Evolutionary conservation across 1,140 invertebrate species (phyloP), one percentile per base, ranked within the genome.

Genomic region (Arctopsyche grandis): DNA sequence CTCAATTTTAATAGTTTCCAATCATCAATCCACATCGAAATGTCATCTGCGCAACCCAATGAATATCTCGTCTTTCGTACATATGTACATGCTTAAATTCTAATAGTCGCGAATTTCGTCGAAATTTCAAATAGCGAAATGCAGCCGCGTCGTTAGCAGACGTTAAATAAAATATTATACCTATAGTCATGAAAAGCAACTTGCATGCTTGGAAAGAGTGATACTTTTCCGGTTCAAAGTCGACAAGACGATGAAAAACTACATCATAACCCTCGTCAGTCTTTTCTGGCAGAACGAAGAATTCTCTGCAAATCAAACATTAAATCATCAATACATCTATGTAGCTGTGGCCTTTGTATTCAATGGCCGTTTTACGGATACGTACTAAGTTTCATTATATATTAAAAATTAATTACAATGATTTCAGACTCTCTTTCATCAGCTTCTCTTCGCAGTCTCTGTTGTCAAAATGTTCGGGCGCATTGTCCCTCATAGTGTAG

Each of bases 141-240:
- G n/a, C 10, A 71, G 26, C 16, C 9, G n/a, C n/a, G 24, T 5
- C n/a, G 60, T 7, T n/a, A n/a, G n/a, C n/a, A 46, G 5, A 12
- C 44, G 12, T 46, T 48, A 21, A 48, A 74, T 44, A 60, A 60
- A 44, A 24, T 46, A 19, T 21, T 56, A 26, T 60, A 86, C 90
- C 91, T 12, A 91, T 84, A 3, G 90, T 88, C 92, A 93, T 93
- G 78, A 89, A 88, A 24, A 91, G 84, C n/a, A 93, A 81, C 84
- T 91, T 93, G 81, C 90, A 87, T 9, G 88, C 88, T 29, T 90
- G 85, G 74, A 91, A 89, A 43, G 93, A 87, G 81, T 89, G 84
- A 83, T 92, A 93, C 82, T 91, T 89, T 9, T 86, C 89, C 3
- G 91, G 89, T 21, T 89, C 88, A 0, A 87, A 85, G 79, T 91